Evolutionary conservation across 2,797 vertebrate species (phyloP), one percentile per base, ranked within the genome.

Genomic region (Epinephelus awoara): DNA sequence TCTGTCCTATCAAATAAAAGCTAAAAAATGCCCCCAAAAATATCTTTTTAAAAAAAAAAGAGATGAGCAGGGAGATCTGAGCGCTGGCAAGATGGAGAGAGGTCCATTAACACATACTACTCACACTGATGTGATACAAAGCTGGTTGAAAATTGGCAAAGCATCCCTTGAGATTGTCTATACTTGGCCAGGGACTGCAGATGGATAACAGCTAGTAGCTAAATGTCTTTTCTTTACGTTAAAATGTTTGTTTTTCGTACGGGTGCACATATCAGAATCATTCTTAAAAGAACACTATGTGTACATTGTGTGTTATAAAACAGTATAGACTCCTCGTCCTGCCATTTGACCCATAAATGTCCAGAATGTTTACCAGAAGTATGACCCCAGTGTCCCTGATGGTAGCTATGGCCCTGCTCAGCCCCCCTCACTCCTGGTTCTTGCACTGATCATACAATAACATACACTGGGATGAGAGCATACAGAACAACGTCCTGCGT

Each of bases 401-500:
- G 9, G 47, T 50, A 47, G 17, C 58, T n/a, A 9, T 7, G 49
- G 11, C 14, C 17, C 47, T 80, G 49, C 13, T 58, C 23, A 42
- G 61, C 4, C 46, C 34, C 7, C 27, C 54, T 67, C 19, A n/a
- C 49, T 1, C 72, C 25, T 75, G 42, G 17, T 49, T 73, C 42
- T 66, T 27, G 19, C 38, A 44, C 50, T 61, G 18, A 56, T 80
- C 44, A 54, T 40, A 44, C 69, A 64, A 66, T 62, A 75, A 63
- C 63, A 80, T 23, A 54, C 50, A 71, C n/a, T 27, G 12, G 42
- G 56, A 29, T 6, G 14, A 72, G 56, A 72, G 25, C 61, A 61
- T 34, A 42, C 5, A 80, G 29, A 75, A 19, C 63, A 56, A 54
- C 12, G 46, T 78, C 75, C 52, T 66, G 54, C 66, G 67, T 80